These are phyloP conservation scores for Diabrotica undecimpunctata DNA, from an alignment of 1,140 invertebrate species.

Conservation along the genomic window DNA sequence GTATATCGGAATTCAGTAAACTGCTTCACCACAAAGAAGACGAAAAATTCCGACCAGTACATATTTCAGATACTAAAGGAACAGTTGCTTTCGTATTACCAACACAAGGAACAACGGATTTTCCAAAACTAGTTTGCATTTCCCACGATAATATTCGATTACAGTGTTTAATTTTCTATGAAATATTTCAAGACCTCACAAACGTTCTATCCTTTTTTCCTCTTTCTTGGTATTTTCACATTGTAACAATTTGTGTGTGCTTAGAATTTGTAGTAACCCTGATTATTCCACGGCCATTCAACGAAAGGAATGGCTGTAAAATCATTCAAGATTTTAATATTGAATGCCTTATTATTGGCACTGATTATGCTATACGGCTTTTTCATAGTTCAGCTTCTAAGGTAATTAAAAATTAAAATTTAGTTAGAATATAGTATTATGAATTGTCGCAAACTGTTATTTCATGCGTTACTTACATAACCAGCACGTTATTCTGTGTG, in stretches of 20 bases:
- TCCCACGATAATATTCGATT: conserved; percentile 33
- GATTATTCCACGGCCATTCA: conserved; percentile 30
- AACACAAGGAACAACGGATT: conserved; percentile 29
- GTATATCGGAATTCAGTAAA: conserved; percentile 24
- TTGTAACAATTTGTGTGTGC: conserved; percentile 29
- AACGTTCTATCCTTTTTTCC: conserved; percentile 37
- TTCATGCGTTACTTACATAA: too few relatives aligned
- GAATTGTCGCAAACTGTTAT: too few relatives aligned
- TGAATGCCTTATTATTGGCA: conserved; percentile 30
- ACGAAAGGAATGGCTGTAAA: conserved; percentile 34
- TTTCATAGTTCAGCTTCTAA: conserved; percentile 29
- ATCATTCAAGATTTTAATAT: conserved; percentile 36
- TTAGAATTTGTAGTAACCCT: conserved; percentile 24
- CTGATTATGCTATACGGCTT: conserved; percentile 27
- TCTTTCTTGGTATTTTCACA: conserved; percentile 32
- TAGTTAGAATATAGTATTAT: too few relatives aligned
- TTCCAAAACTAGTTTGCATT: conserved; percentile 33
- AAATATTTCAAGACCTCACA: conserved; percentile 22
- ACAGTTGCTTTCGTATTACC: conserved; percentile 34
- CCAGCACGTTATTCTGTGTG: too few relatives aligned
- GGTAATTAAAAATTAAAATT: not conserved
- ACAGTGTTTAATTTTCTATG: conserved; percentile 24
- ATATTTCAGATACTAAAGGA: conserved; percentile 26
- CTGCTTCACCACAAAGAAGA: conserved; percentile 25
- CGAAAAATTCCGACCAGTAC: conserved; percentile 23